Evolutionary conservation across 1,140 invertebrate species (phyloP).

Genomic region (Hestina assimilis): DNA sequence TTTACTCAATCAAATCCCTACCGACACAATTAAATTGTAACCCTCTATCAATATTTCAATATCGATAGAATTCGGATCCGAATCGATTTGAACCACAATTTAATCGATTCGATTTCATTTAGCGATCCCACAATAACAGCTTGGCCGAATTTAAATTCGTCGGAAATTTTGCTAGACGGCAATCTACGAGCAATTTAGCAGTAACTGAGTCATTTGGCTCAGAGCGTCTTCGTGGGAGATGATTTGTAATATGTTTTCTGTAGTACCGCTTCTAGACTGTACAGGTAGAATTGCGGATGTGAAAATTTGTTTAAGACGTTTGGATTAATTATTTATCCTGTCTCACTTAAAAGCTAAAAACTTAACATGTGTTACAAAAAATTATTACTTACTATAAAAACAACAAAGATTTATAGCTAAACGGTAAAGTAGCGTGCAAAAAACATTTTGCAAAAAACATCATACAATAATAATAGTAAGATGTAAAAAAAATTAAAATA

Average conservation of each 20-base stretch:
- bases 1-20: not conserved
- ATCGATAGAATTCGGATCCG: slow-evolving; percentile 41
- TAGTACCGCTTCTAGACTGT: not conserved
- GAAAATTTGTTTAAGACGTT: not conserved
- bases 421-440: too few species aligned
- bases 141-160: slow-evolving; percentile 58
- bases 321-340: not conserved
- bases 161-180: slow-evolving; percentile 67
- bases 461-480: too few species aligned
- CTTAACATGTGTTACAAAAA: too few species aligned
- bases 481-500: too few species aligned
- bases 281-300: not conserved
- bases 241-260: slow-evolving; percentile 77
- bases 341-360: too few species aligned
- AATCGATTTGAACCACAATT: slow-evolving; percentile 42
- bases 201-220: slow-evolving; percentile 71
- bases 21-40: not conserved
- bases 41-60: slow-evolving; percentile 26
- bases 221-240: slow-evolving; percentile 63
- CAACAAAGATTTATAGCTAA: too few species aligned
- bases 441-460: too few species aligned
- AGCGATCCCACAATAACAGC: slow-evolving; percentile 49
- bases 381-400: too few species aligned
- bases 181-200: slow-evolving; percentile 68
- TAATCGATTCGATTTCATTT: slow-evolving; percentile 68